phyloP scores from a whole-genome alignment of 2,888 invertebrate genomes.

The Micropterix aruncella region DNA sequence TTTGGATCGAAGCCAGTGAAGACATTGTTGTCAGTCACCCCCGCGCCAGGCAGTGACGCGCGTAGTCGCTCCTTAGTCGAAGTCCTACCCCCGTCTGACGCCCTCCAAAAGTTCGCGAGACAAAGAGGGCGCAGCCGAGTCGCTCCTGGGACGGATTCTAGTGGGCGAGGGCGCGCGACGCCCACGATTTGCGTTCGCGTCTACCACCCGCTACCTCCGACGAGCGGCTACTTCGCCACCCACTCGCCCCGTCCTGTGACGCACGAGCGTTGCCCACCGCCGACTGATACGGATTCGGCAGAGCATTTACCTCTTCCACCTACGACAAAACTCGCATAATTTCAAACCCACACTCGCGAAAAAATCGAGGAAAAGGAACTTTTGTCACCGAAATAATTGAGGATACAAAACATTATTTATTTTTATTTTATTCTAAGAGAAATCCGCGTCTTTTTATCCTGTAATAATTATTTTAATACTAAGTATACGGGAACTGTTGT shows the following conservation, averaged over 20 bases:
- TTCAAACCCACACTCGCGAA: not conserved
- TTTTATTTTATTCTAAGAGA: no score
- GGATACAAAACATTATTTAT: not conserved
- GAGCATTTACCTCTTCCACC: not conserved
- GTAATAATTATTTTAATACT: no score
- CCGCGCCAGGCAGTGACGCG: no score
- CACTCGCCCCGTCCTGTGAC: not conserved
- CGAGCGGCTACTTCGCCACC: not conserved
- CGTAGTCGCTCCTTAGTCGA: no score
- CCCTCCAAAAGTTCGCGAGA: not conserved
- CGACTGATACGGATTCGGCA: not conserved
- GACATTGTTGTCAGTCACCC: no score
- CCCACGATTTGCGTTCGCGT: no score
- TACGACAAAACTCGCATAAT: not conserved
- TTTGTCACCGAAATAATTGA: not conserved
- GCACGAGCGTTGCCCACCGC: not conserved
- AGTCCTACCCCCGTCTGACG: no score
- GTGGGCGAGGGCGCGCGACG: not conserved
- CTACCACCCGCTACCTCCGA: not conserved
- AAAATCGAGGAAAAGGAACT: not conserved
- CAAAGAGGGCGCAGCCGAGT: not conserved
- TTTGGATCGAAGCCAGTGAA: no score
- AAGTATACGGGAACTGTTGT: no score
- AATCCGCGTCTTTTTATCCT: no score
- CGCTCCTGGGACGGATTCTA: not conserved